Percentiles rank a stretch among this genome's conserved stretches.
phyloP scores from a whole-genome alignment of 2,113 vertebrate species.

The Chaetorhynchus papuensis region DNA sequence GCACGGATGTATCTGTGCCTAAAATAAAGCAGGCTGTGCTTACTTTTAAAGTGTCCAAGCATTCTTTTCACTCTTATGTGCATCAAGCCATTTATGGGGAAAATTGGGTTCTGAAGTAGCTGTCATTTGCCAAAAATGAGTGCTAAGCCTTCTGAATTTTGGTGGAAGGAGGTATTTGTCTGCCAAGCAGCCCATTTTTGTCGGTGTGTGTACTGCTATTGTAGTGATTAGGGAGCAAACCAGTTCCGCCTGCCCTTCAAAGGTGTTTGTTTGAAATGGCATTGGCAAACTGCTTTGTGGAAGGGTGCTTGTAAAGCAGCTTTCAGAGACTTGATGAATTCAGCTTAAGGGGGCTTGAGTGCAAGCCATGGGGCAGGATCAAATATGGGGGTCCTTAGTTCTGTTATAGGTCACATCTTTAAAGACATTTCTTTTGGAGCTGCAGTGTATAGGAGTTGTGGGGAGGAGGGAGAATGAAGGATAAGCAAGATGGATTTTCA shows the following conservation, averaged over 20 bases:
- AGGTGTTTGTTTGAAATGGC: neutral
- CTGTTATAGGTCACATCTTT: neutral
- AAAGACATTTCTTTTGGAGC: neutral
- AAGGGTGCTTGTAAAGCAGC: neutral
- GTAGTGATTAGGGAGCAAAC: neutral
- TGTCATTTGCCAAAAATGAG: neutral
- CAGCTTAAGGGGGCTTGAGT: neutral
- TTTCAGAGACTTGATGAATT: neutral
- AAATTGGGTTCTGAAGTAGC: neutral
- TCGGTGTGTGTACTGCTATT: neutral
- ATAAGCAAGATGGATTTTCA: neutral
- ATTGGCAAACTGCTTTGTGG: neutral
- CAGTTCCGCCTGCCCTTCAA: neutral
- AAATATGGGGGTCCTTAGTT: neutral
- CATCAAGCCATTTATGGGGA: constrained; percentile 28
- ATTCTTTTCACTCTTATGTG: neutral
- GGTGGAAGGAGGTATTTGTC: neutral
- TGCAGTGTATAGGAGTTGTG: neutral
- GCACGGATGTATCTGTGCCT: neutral
- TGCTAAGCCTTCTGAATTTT: neutral
- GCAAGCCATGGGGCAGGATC: neutral
- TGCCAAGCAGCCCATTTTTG: neutral
- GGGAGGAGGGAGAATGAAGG: neutral
- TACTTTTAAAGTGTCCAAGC: neutral
- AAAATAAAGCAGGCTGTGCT: constrained; percentile 35